phyloP scores from a whole-genome alignment of 2,113 vertebrate genomes.

The Myxocyprinus asiaticus region DNA sequence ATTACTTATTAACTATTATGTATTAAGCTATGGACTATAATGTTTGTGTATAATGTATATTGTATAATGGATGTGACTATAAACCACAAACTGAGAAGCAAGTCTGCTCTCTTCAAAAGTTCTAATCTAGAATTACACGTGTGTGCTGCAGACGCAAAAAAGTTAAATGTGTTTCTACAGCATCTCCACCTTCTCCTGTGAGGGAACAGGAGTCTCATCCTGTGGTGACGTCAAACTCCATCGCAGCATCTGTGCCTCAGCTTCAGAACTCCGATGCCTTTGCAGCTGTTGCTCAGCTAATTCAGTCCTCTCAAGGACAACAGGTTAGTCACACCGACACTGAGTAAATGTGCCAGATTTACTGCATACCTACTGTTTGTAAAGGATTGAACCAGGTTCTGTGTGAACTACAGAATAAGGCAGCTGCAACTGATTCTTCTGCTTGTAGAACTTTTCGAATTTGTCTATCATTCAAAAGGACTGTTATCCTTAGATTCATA shows the following conservation, averaged over 20 bases:
- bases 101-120: too few species aligned
- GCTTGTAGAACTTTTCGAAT: too few species aligned
- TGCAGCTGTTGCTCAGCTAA: conserved; percentile 94
- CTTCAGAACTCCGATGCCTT: conserved; percentile 92
- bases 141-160: too few species aligned
- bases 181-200: conserved; percentile 83
- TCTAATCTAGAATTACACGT: too few species aligned
- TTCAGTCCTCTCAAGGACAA: conserved; percentile 94
- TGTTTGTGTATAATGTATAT: too few species aligned
- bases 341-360: background rate
- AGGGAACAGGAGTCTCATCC: conserved; percentile 77
- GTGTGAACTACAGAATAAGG: too few species aligned
- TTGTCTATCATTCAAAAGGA: too few species aligned
- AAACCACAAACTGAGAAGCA: too few species aligned
- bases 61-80: too few species aligned
- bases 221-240: conserved; percentile 77
- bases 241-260: conserved; percentile 77
- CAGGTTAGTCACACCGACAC: conserved; percentile 75
- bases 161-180: conserved; percentile 54
- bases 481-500: background rate
- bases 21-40: too few species aligned
- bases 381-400: background rate
- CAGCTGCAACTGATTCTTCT: too few species aligned
- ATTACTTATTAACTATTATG: too few species aligned
- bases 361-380: background rate